phyloP scores from a whole-genome alignment of 1,140 invertebrate genomes.

The Drosophila sp. region DNA sequence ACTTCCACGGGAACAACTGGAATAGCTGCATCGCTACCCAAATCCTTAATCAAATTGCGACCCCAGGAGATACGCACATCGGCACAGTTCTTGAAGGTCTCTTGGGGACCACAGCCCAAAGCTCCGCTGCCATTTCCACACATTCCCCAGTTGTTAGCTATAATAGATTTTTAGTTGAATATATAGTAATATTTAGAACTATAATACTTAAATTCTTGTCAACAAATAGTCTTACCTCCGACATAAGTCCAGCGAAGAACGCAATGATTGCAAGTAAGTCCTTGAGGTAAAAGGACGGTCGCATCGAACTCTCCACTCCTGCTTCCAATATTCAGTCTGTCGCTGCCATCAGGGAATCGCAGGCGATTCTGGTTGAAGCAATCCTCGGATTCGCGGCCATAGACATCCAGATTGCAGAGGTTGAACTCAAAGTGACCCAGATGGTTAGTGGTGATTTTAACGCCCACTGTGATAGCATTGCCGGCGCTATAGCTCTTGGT shows the following conservation, averaged over 20 bases:
- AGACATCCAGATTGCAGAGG: slow-evolving; percentile 85
- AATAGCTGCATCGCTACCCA: slow-evolving; percentile 23
- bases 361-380: slow-evolving; percentile 87
- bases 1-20: slow-evolving; percentile 53
- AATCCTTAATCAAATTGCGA: slow-evolving; percentile 63
- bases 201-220: not conserved
- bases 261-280: slow-evolving; percentile 88
- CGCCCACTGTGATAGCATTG: slow-evolving; percentile 76
- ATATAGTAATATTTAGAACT: no score
- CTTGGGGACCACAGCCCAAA: slow-evolving; percentile 88
- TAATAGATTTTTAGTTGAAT: not conserved
- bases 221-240: slow-evolving; percentile 64
- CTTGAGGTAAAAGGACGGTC: slow-evolving; percentile 85
- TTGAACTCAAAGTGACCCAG: slow-evolving; percentile 86
- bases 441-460: slow-evolving; percentile 86
- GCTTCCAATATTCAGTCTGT: slow-evolving; percentile 61
- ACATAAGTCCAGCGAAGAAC: slow-evolving; percentile 89
- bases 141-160: slow-evolving; percentile 86
- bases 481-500: slow-evolving; percentile 80
- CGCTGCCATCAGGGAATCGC: slow-evolving; percentile 85
- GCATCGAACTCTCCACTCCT: slow-evolving; percentile 79
- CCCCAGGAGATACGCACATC: slow-evolving; percentile 87
- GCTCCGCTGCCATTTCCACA: slow-evolving; percentile 84
- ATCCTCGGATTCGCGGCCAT: slow-evolving; percentile 86
- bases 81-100: slow-evolving; percentile 89